Evolutionary conservation across 2,113 vertebrate species (phyloP).

Genomic region (Panthera uncia): DNA sequence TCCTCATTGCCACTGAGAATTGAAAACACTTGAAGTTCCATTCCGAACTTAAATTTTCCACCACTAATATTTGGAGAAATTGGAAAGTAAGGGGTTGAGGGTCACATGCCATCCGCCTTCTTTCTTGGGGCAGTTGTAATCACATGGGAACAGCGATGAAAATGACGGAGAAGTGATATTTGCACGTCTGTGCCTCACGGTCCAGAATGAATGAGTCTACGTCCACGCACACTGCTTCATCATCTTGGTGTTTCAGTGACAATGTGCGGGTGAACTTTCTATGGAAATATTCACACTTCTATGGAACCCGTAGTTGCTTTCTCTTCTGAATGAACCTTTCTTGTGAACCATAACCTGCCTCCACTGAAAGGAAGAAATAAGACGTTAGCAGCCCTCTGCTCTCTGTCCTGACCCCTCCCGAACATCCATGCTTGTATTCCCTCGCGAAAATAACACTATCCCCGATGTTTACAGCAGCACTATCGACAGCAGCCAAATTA

Average conservation of each 20-base stretch:
- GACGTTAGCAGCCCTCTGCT: accelerated
- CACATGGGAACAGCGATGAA: accelerated
- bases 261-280: accelerated
- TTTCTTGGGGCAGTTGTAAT: background rate
- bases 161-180: background rate
- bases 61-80: too few relatives aligned
- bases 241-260: too few relatives aligned
- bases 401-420: accelerated
- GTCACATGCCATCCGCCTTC: background rate
- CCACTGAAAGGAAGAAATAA: background rate
- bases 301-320: background rate
- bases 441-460: background rate
- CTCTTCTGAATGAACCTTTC: background rate
- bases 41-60: background rate
- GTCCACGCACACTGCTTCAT: accelerated
- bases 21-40: background rate
- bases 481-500: too few relatives aligned
- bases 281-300: background rate
- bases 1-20: background rate
- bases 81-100: background rate
- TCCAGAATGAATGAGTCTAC: background rate
- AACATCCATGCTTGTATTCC: background rate
- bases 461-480: background rate
- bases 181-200: background rate
- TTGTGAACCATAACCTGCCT: background rate